Conservation (phyloP, 2,113 vertebrate species). For the Mustela lutreola region DNA sequence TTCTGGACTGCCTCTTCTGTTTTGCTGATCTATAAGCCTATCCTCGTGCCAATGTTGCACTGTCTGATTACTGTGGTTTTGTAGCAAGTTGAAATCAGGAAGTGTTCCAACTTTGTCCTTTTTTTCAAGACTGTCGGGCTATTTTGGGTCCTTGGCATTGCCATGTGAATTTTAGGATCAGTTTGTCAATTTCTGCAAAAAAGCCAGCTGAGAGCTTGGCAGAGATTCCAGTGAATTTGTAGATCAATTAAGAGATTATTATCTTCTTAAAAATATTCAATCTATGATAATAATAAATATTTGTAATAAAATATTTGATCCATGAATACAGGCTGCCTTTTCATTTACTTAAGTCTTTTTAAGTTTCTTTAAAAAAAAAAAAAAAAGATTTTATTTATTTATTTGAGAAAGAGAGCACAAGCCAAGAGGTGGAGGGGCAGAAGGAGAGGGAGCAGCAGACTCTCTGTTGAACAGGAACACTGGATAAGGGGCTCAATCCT, state of each 20-base stretch:
- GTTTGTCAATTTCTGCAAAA: neutral
- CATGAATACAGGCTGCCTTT: neutral
- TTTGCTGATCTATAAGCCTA: neutral
- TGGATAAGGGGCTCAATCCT: neutral
- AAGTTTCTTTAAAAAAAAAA: neutral
- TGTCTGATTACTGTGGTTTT: neutral
- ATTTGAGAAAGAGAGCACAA: neutral
- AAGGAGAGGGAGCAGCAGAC: neutral
- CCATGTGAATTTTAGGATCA: neutral
- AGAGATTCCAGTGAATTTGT: neutral
- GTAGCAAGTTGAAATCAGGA: neutral
- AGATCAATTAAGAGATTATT: neutral
- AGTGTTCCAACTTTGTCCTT: neutral
- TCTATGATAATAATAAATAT: neutral
- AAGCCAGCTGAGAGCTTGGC: neutral
- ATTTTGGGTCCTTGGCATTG: neutral
- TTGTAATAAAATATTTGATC: neutral
- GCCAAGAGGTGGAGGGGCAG: neutral
- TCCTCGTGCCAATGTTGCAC: rapidly evolving
- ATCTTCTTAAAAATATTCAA: neutral
- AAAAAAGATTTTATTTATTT: neutral
- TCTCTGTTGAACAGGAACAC: neutral
- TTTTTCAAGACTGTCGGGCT: neutral
- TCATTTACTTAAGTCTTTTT: neutral
- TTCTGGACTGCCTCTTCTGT: neutral